Conservation (phyloP, 2,113 vertebrate species). For the Oncorhynchus clarkii region DNA sequence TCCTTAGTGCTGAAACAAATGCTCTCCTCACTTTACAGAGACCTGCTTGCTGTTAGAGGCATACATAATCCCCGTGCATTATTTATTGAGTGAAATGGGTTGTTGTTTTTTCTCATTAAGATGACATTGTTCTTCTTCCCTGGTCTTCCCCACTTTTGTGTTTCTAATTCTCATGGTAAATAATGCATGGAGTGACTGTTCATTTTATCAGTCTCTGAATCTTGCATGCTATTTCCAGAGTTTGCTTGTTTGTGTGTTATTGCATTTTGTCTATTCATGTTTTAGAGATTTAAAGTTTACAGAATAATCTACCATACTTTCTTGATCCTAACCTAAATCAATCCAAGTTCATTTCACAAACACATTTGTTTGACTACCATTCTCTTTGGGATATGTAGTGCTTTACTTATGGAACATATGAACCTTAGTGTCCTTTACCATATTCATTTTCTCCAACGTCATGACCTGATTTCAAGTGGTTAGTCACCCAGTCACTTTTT, state of each 20-base stretch:
- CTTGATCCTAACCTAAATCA: no score
- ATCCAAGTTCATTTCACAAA: no score
- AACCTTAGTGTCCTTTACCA: not conserved
- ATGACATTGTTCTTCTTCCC: not conserved
- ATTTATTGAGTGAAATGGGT: not conserved
- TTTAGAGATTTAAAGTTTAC: no score
- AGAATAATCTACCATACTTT: no score
- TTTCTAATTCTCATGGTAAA: not conserved
- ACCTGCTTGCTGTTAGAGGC: conserved; percentile 18
- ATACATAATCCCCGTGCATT: conserved; percentile 42
- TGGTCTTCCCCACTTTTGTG: not conserved
- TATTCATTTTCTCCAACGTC: not conserved
- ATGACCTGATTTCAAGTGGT: no score
- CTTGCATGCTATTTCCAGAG: no score
- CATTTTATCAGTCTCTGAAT: no score
- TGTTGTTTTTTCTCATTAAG: not conserved
- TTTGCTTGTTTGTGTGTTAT: no score
- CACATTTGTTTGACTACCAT: no score
- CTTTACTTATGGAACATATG: no score
- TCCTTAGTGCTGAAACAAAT: conserved; percentile 23
- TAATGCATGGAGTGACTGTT: not conserved
- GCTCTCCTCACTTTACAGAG: conserved; percentile 3
- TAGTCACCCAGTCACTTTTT: not conserved
- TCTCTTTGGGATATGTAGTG: no score
- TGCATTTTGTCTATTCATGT: no score